A percentile compares a stretch with the other conserved stretches of the same genome.
Evolutionary conservation across 2,797 vertebrate species (phyloP).

Genomic region (Neosilurus mollespiculum): DNA sequence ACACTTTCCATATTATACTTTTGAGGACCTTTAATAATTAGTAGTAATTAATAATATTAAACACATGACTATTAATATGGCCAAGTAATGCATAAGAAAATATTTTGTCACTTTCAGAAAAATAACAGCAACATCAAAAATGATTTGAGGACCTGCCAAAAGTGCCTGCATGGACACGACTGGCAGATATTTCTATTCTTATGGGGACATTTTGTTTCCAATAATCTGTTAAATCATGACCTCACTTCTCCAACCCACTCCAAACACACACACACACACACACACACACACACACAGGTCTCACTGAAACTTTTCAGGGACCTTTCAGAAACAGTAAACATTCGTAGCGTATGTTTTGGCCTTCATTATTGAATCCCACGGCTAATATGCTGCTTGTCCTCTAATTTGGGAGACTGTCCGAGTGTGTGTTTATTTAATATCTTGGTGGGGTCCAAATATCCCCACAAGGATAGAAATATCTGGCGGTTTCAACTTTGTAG

Average conservation of each 20-base stretch:
- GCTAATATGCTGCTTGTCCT: constrained; percentile 10
- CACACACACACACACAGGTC: background rate
- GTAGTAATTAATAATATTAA: no score
- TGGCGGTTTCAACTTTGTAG: background rate
- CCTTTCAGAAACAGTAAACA: background rate
- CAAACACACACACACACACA: background rate
- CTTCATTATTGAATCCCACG: background rate
- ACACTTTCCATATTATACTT: background rate
- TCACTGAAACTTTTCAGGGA: background rate
- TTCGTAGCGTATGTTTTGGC: background rate
- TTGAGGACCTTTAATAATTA: background rate
- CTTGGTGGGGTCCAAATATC: background rate
- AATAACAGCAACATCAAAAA: background rate
- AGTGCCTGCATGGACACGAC: background rate
- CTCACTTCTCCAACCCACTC: background rate
- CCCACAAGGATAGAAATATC: background rate
- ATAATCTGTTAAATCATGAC: background rate
- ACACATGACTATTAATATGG: background rate
- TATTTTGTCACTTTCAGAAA: background rate
- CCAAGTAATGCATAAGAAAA: background rate
- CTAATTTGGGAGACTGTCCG: constrained; percentile 9
- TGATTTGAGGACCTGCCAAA: background rate
- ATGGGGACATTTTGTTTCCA: background rate
- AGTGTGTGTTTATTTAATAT: background rate
- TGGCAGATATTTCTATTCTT: background rate